phyloP scores from a whole-genome alignment of 2,888 invertebrate genomes.

The Pandemis cinnamomeana region DNA sequence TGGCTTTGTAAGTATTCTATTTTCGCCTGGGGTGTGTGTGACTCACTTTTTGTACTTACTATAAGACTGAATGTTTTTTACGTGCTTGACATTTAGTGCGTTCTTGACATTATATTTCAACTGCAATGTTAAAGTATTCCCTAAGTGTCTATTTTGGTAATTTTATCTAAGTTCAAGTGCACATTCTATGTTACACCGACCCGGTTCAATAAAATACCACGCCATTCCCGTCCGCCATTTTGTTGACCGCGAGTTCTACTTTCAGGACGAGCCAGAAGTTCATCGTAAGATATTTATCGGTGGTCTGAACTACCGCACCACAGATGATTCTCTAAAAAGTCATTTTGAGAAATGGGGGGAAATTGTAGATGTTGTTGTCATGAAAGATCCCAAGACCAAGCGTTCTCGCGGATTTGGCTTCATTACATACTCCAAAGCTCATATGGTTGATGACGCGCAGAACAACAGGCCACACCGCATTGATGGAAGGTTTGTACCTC shows the following conservation, averaged over 20 bases:
- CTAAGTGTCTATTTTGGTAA: background rate
- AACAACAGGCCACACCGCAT: constrained; percentile 95
- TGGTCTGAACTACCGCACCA: constrained; percentile 96
- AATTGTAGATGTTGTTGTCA: constrained; percentile 97
- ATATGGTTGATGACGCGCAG: constrained; percentile 99
- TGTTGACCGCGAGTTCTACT: constrained; percentile 71
- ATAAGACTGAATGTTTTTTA: background rate
- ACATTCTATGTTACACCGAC: background rate
- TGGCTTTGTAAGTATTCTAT: constrained; percentile 72
- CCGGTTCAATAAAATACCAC: constrained; percentile 41
- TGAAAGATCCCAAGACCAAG: constrained; percentile 98
- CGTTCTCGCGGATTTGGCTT: constrained; percentile 99
- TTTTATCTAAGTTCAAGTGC: background rate
- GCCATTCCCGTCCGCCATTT: constrained; percentile 73
- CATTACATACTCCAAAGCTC: constrained; percentile 96
- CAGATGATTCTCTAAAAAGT: constrained; percentile 95
- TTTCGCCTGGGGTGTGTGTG: constrained; percentile 21
- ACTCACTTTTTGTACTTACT: constrained; percentile 1
- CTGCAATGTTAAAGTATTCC: background rate
- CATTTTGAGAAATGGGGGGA: constrained; percentile 99
- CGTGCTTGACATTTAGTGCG: background rate
- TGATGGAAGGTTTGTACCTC: constrained; percentile 88
- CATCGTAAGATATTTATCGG: constrained; percentile 98
- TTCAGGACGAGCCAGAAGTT: constrained; percentile 90
- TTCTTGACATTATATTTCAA: background rate